Evolutionary conservation across 2,797 vertebrate species (phyloP).

Genomic region (Pseudochaenichthys georgianus): DNA sequence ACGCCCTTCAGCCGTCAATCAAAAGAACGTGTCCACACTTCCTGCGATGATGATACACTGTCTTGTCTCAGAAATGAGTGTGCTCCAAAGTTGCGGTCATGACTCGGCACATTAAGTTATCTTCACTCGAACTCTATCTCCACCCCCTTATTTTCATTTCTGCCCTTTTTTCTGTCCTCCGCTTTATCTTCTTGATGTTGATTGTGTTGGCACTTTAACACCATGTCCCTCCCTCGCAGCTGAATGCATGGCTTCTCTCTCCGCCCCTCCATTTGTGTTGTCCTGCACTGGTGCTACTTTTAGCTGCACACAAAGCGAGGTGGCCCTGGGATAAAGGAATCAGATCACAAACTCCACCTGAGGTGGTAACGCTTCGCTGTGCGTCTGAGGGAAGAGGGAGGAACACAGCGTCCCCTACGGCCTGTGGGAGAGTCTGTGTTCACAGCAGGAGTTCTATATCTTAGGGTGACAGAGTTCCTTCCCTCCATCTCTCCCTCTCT

Average conservation of each 20-base stretch:
- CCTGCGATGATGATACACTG: constrained; percentile 36
- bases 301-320: constrained; percentile 49
- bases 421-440: constrained; percentile 50
- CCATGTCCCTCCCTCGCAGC: constrained; percentile 11
- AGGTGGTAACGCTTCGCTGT: constrained; percentile 58
- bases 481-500: constrained; percentile 13
- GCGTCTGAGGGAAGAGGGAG: constrained; percentile 41
- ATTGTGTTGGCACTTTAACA: constrained; percentile 16
- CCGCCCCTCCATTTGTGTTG: constrained; percentile 23
- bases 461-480: constrained; percentile 20
- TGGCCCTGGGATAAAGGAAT: constrained; percentile 57
- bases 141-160: constrained; percentile 9
- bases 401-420: constrained; percentile 33
- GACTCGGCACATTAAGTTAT: constrained; percentile 31
- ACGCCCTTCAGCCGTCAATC: constrained; percentile 60
- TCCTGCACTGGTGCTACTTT: constrained; percentile 27
- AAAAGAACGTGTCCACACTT: constrained; percentile 34
- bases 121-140: constrained; percentile 24
- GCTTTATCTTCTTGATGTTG: constrained; percentile 37
- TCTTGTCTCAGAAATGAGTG: constrained; percentile 27
- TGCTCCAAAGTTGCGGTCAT: constrained; percentile 24
- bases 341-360: constrained; percentile 54
- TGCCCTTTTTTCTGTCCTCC: constrained; percentile 6
- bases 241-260: constrained; percentile 36
- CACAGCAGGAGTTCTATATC: constrained; percentile 37